Percentiles rank a stretch among this genome's conserved stretches.
Conservation (phyloP, 2,113 vertebrate species). For the Actinemys pallida region DNA sequence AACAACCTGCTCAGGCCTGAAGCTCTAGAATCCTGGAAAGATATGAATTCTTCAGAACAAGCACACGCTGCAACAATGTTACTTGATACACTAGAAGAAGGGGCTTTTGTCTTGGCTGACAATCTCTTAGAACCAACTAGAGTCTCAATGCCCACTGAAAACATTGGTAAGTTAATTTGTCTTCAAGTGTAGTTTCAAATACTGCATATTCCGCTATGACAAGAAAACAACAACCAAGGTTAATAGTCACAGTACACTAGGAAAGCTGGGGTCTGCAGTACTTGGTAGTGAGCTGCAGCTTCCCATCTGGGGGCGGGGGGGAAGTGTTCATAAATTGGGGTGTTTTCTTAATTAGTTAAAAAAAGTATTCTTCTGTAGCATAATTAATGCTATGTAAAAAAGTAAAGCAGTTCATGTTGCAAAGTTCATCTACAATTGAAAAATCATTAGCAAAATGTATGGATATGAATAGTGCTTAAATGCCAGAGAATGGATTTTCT, state of each 20-base stretch:
- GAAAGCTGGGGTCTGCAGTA: not conserved
- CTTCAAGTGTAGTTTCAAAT: not conserved
- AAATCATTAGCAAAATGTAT: slow-evolving; percentile 51
- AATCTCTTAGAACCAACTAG: slow-evolving; percentile 97
- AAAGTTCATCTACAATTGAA: slow-evolving; percentile 57
- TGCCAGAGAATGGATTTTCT: slow-evolving; percentile 60
- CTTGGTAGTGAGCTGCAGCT: not conserved
- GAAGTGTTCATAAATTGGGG: not conserved
- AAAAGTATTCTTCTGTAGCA: slow-evolving; percentile 5
- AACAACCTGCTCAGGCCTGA: slow-evolving; percentile 97
- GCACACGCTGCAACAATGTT: slow-evolving; percentile 98
- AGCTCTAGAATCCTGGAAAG: slow-evolving; percentile 96
- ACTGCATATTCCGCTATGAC: not conserved
- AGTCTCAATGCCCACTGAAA: slow-evolving; percentile 97
- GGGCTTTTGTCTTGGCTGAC: slow-evolving; percentile 97
- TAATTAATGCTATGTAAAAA: slow-evolving; percentile 54
- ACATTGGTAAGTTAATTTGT: slow-evolving; percentile 90
- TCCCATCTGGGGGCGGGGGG: not conserved
- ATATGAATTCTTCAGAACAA: slow-evolving; percentile 98
- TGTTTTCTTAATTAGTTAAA: not conserved
- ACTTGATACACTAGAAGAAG: slow-evolving; percentile 96
- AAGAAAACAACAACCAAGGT: not conserved
- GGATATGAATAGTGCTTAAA: slow-evolving; percentile 48
- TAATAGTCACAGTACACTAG: accelerated
- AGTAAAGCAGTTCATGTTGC: slow-evolving; percentile 4